Evolutionary conservation across 2,113 vertebrate species (phyloP), one percentile per base, ranked within the genome.

Genomic region (Actinemys pallida): DNA sequence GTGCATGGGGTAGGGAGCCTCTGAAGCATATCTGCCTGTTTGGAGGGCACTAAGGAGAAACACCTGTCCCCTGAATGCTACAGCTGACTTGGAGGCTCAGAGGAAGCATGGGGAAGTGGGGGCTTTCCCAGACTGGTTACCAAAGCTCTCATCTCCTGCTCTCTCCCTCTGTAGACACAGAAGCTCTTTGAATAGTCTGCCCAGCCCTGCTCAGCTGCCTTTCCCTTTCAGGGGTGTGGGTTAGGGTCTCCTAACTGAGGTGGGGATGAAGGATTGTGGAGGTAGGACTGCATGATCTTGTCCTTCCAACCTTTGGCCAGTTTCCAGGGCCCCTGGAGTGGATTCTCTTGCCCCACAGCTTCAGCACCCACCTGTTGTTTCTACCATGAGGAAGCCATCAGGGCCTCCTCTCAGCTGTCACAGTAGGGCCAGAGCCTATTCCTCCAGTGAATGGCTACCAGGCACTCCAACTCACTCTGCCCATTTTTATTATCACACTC

Each of bases 341-440:
- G 31, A 52, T 92, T 25, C 47, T 54, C 45, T 81, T 84, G 31
- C 35, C 53, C 45, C 0, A 1, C 14, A 5, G 47, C 35, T 42
- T 75, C 50, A 90, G 31, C 65, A 20, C 52, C 69, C 8, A 69
- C 49, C 0, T 1, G n/a, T 25, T 76, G 78, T 65, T 0, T 0
- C 47, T 84, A 5, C 81, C 20, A 31, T 31, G 50, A 83, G 27
- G 75, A 17, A 83, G 2, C 72, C 17, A 5, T 85, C 8, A 2
- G 8, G n/a, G 8, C 24, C 53, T 27, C 9, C 39, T 29, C 81
- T 57, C 53, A 39, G 29, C 5, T n/a, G 7, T 57, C n/a, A 45
- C 25, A 10, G 31, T 52, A 80, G 50, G 16, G 16, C 39, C 54
- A 78, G 42, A 78, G 25, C 6, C 11, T 45, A 45, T 35, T 69